A percentile compares a stretch with the other conserved stretches of the same genome.
Conservation (phyloP, 1,140 invertebrate species). For the Heliconius congener region DNA sequence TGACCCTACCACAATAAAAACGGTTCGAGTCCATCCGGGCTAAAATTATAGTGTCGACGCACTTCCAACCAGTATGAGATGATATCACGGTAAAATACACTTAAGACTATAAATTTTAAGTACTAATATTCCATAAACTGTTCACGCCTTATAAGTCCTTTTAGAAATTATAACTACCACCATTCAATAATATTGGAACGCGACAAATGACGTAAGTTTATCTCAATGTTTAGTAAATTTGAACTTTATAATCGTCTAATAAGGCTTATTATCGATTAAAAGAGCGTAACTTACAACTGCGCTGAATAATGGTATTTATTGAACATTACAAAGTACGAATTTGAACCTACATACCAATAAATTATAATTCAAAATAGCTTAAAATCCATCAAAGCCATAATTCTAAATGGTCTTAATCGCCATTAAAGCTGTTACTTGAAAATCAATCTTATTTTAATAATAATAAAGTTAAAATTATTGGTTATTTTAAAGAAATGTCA, state of each 20-base stretch:
- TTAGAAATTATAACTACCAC: slow-evolving; percentile 49
- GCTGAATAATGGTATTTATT: slow-evolving; percentile 69
- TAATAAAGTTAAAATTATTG: slow-evolving; percentile 37
- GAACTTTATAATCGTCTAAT: slow-evolving; percentile 32
- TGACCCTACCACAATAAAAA: slow-evolving; percentile 79
- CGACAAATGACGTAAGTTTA: slow-evolving; percentile 44
- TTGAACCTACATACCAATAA: slow-evolving; percentile 51
- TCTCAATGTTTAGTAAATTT: slow-evolving; percentile 32
- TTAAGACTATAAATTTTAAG: neutral
- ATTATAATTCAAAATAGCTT: slow-evolving; percentile 58
- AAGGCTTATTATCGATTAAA: slow-evolving; percentile 45
- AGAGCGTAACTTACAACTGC: slow-evolving; percentile 43
- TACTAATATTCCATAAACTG: slow-evolving; percentile 30
- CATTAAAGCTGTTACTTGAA: neutral
- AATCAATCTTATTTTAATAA: neutral
- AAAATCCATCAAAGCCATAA: slow-evolving; percentile 8
- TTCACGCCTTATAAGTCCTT: slow-evolving; percentile 45
- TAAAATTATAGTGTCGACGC: slow-evolving; percentile 78
- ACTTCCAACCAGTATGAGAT: slow-evolving; percentile 53
- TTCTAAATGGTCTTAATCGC: neutral
- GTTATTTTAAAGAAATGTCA: slow-evolving; percentile 45
- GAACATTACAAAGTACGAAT: slow-evolving; percentile 51
- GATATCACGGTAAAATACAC: slow-evolving; percentile 22
- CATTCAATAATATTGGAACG: slow-evolving; percentile 54
- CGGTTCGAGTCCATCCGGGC: slow-evolving; percentile 73